These are phyloP conservation scores for Tupaia chinensis DNA, from an alignment of 2,113 vertebrate genomes.

Conservation along the genomic window DNA sequence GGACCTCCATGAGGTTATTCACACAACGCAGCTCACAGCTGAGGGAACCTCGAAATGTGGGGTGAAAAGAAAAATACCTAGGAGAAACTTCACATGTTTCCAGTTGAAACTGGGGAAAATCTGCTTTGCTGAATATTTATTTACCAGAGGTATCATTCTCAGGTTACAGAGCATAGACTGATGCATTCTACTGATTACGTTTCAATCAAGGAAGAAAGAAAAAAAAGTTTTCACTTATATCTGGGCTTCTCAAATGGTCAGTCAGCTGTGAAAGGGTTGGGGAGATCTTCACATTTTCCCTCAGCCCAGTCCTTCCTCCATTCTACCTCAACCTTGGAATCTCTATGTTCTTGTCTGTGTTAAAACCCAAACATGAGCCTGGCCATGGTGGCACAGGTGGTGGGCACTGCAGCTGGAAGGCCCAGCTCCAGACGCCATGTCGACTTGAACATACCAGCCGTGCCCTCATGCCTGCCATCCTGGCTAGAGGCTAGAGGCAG, in stretches of 20 bases:
- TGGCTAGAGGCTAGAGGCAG: too few relatives aligned
- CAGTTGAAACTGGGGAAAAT: background rate
- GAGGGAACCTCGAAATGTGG: background rate
- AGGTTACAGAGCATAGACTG: background rate
- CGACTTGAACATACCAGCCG: too few relatives aligned
- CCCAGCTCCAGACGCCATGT: too few relatives aligned
- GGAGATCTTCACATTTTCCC: rapidly evolving
- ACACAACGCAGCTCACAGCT: background rate
- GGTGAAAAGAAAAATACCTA: background rate
- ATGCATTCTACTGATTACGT: background rate
- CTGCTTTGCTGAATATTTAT: background rate
- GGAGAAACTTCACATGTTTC: background rate
- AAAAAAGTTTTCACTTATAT: background rate
- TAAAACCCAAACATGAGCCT: background rate
- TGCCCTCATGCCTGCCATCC: too few relatives aligned
- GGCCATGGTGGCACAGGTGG: too few relatives aligned
- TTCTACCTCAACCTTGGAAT: background rate
- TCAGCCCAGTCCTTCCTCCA: background rate
- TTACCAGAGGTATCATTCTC: background rate
- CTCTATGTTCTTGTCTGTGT: background rate
- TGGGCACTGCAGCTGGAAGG: too few relatives aligned
- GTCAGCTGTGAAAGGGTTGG: background rate
- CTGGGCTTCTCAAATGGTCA: background rate
- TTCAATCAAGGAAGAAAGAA: background rate
- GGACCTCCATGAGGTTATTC: background rate